A percentile compares a stretch with the other conserved stretches of the same genome.
Evolutionary conservation across 2,797 vertebrate genomes (phyloP).

Genomic region (Hemibagrus guttatus): DNA sequence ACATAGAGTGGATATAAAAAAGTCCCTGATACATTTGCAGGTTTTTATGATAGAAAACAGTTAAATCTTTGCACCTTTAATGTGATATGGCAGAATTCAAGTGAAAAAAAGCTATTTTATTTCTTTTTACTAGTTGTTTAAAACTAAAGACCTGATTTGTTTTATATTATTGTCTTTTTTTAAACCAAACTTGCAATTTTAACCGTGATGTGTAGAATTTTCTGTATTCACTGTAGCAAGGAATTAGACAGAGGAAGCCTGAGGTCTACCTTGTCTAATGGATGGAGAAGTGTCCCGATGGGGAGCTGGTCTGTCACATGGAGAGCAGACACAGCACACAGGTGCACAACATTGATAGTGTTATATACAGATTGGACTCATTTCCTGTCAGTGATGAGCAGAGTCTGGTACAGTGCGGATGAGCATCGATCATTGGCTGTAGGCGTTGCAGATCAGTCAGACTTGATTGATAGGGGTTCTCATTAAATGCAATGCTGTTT

Average conservation of each 20-base stretch:
- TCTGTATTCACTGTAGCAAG: neutral
- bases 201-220: neutral
- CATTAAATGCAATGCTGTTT: constrained; percentile 25
- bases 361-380: constrained; percentile 22
- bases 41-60: too few relatives aligned
- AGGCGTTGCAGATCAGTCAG: constrained; percentile 4
- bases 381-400: constrained; percentile 14
- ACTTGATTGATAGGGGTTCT: neutral
- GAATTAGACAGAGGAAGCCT: neutral
- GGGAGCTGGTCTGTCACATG: neutral
- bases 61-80: too few relatives aligned
- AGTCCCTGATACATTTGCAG: too few relatives aligned
- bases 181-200: neutral
- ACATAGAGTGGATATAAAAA: neutral
- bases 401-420: neutral
- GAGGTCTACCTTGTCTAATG: constrained; percentile 11
- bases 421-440: constrained; percentile 19
- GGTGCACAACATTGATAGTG: constrained; percentile 29
- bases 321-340: constrained; percentile 16
- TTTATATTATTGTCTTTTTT: neutral
- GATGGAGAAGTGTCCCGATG: neutral
- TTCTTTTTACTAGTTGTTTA: neutral
- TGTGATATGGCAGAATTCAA: neutral
- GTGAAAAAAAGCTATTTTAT: neutral
- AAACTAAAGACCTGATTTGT: neutral